These are phyloP conservation scores for Carassius carassius DNA, from an alignment of 2,113 vertebrate genomes.

Conservation along the genomic window DNA sequence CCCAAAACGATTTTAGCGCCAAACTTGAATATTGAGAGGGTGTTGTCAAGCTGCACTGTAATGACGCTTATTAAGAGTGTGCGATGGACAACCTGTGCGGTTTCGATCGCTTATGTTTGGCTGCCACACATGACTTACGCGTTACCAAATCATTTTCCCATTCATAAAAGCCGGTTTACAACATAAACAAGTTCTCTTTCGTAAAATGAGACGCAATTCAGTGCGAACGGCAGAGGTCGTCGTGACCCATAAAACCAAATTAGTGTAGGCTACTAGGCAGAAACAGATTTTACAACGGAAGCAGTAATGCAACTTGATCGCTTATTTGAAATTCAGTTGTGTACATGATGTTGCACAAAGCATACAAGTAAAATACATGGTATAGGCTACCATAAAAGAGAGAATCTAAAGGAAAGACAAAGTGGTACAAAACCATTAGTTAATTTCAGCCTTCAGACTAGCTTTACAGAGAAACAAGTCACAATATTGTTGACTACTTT, in stretches of 20 bases:
- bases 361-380: not conserved
- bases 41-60: not conserved
- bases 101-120: not conserved
- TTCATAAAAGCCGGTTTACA: too few relatives aligned
- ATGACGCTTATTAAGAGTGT: not conserved
- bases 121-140: too few relatives aligned
- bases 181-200: too few relatives aligned
- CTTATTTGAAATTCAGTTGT: constrained; percentile 51
- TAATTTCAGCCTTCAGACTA: not conserved
- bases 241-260: not conserved
- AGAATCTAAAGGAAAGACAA: not conserved
- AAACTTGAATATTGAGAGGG: too few relatives aligned
- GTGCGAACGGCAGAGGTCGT: constrained; percentile 16
- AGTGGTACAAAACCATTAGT: not conserved
- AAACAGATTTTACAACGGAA: too few relatives aligned
- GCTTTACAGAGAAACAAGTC: constrained; percentile 38
- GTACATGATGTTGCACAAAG: constrained; percentile 38
- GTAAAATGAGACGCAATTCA: not conserved
- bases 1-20: not conserved
- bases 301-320: constrained; percentile 22
- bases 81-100: not conserved
- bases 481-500: constrained; percentile 35
- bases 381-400: not conserved
- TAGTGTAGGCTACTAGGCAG: too few relatives aligned
- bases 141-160: too few relatives aligned